phyloP scores from a whole-genome alignment of 2,888 invertebrate genomes.

The Caenorhabditis japonica region DNA sequence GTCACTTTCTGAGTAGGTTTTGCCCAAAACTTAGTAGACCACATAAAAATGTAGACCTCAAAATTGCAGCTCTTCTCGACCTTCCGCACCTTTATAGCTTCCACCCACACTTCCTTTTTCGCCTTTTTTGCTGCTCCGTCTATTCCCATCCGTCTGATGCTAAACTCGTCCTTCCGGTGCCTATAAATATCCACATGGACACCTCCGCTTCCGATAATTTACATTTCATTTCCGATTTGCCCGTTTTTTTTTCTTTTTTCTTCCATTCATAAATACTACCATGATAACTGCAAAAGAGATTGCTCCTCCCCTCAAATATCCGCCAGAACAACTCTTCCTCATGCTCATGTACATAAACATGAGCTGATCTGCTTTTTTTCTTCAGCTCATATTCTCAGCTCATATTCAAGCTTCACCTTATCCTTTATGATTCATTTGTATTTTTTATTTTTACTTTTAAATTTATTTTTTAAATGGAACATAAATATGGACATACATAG shows the following conservation, averaged over 20 bases:
- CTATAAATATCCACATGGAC: slow-evolving; percentile 35
- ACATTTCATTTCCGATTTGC: slow-evolving; percentile 7
- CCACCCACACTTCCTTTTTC: slow-evolving; percentile 12
- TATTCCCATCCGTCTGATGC: slow-evolving; percentile 16
- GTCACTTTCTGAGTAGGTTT: too few species aligned
- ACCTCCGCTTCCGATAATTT: slow-evolving; percentile 37
- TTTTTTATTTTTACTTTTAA: slow-evolving; percentile 33
- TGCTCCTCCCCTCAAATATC: slow-evolving; percentile 1
- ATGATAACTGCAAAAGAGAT: too few species aligned
- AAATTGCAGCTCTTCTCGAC: too few species aligned
- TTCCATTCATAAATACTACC: slow-evolving; percentile 30
- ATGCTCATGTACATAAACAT: too few species aligned
- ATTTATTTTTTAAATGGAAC: too few species aligned
- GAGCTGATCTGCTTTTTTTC: neutral
- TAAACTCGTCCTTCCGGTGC: slow-evolving; percentile 27
- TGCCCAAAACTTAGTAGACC: too few species aligned
- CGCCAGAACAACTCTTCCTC: slow-evolving; percentile 19
- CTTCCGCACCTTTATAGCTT: too few species aligned
- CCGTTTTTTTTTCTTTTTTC: neutral
- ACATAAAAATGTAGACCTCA: too few species aligned
- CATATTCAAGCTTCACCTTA: slow-evolving; percentile 1
- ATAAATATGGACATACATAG: too few species aligned
- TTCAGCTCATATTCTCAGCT: slow-evolving; percentile 14
- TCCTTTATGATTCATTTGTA: slow-evolving; percentile 37
- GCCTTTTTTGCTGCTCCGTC: neutral